phyloP scores from a whole-genome alignment of 30 jellyfish, hydroid and myxozoan species.

The Aurelia sp. region DNA sequence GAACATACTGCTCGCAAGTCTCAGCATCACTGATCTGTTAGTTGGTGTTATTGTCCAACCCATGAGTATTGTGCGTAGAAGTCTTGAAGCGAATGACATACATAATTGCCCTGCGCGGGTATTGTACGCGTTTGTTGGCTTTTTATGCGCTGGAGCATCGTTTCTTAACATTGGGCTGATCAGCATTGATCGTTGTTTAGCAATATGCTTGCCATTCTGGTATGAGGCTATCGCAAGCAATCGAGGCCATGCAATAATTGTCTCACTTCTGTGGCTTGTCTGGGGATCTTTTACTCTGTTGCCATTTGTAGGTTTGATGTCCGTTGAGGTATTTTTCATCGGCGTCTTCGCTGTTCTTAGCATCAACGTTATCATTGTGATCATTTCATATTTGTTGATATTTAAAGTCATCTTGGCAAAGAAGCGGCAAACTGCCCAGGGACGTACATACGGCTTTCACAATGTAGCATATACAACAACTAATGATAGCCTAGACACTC shows the following conservation, averaged over 20 bases:
- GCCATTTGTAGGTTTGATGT: slow-evolving; percentile 45
- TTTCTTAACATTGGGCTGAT: slow-evolving; percentile 56
- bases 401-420: slow-evolving; percentile 23
- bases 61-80: slow-evolving; percentile 44
- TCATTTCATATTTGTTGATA: slow-evolving; percentile 36
- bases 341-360: slow-evolving; percentile 47
- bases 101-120: slow-evolving; percentile 43
- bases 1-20: slow-evolving; percentile 47
- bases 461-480: too few relatives aligned
- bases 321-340: slow-evolving; percentile 26
- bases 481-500: too few relatives aligned
- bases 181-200: slow-evolving; percentile 53
- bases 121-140: slow-evolving; percentile 48
- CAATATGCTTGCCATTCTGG: slow-evolving; percentile 49
- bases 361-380: slow-evolving; percentile 19
- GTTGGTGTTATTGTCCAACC: slow-evolving; percentile 68
- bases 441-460: not conserved
- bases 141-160: slow-evolving; percentile 60
- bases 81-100: slow-evolving; percentile 13
- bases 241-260: slow-evolving; percentile 6
- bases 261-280: slow-evolving; percentile 30
- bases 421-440: slow-evolving; percentile 12
- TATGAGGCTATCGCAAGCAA: slow-evolving; percentile 28
- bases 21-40: slow-evolving; percentile 58
- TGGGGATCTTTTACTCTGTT: slow-evolving; percentile 56